Evolutionary conservation across 2,888 invertebrate genomes (phyloP), one percentile per base, ranked within the genome.

Genomic region (Eupsilia transversa): DNA sequence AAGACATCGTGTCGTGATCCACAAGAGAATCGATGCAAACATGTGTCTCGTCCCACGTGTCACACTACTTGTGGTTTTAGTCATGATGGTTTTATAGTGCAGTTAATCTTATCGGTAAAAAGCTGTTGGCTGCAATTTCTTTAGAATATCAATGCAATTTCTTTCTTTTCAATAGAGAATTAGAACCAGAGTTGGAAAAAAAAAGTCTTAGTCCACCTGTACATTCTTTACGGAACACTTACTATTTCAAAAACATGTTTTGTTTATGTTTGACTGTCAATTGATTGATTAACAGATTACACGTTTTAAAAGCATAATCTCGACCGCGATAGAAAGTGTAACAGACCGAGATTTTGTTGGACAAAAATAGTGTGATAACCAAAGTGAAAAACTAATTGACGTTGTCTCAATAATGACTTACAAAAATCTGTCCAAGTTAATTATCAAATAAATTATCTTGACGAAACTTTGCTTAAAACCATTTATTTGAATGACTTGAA

Each of bases 1-100:
- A 75, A 43, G 27, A 68, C 60, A 79, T 64, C 56, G 30, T 61
- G 54, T 69, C 30, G 46, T 65, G 75, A 80, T 65, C 56, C 79
- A 66, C 75, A 56, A 65, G 61, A 70, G 61, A 69, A 63, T 33
- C 7, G 17, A 33, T 49, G 49, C 63, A 71, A 76, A 72, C 63
- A 72, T 52, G 30, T 69, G 60, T 35, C 41, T 20, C 41, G 17
- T 64, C 38, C 27, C 64, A 65, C 59, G 54, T 60, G 41, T 70
- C 33, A 63, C 67, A 20, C 27, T 49, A 30, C 49, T 20, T 57
- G 74, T 17, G 14, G 20, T n/a, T 35, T 23, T 12, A 14, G 54
- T 57, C 33, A 20, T 27, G 4, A 41, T 60, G 30, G 6, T 52
- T 49, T 41, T 33, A 41, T 17, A 60, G 38, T 60, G 41, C 27